A percentile compares a stretch with the other conserved stretches of the same genome.
These are phyloP conservation scores for Zaprionus taronus DNA, from an alignment of 1,140 invertebrate genomes.

Conservation along the genomic window DNA sequence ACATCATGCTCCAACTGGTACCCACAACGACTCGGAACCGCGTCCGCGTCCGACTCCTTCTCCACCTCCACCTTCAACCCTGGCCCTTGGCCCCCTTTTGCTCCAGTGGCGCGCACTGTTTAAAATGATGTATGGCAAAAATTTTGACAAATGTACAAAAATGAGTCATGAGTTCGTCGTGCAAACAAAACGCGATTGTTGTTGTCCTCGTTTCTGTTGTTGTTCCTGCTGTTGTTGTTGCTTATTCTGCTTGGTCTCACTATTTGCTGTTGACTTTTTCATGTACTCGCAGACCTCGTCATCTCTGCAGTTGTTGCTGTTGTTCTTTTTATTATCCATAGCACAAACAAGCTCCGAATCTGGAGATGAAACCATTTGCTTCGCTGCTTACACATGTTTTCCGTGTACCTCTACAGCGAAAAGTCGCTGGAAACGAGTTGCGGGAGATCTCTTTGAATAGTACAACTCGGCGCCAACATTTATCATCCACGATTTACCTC, in stretches of 20 bases:
- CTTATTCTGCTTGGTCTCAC: constrained; percentile 50
- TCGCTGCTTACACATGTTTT: constrained; percentile 71
- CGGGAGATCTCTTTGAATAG: not conserved
- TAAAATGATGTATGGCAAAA: constrained; percentile 81
- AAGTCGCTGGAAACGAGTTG: not conserved
- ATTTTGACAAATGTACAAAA: constrained; percentile 84
- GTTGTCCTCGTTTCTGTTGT: constrained; percentile 34
- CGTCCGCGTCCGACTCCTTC: not conserved
- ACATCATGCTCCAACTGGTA: constrained; percentile 44
- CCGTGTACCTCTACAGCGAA: not conserved
- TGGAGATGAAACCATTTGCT: constrained; percentile 59
- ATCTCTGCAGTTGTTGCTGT: constrained; percentile 38
- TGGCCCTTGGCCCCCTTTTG: constrained; percentile 28
- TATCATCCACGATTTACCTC: constrained; percentile 71
- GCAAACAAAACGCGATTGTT: constrained; percentile 69
- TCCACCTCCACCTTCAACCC: not conserved
- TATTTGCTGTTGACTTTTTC: constrained; percentile 80
- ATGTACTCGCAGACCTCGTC: constrained; percentile 57
- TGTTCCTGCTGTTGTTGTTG: constrained; percentile 20
- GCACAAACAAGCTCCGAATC: constrained; percentile 63
- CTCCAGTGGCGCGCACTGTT: constrained; percentile 59
- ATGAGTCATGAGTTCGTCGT: constrained; percentile 81
- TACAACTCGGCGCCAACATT: constrained; percentile 50
- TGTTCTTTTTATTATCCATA: constrained; percentile 60
- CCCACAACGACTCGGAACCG: constrained; percentile 7